These are phyloP conservation scores for Natrix natrix DNA, from an alignment of 2,797 vertebrate species.

Conservation along the genomic window DNA sequence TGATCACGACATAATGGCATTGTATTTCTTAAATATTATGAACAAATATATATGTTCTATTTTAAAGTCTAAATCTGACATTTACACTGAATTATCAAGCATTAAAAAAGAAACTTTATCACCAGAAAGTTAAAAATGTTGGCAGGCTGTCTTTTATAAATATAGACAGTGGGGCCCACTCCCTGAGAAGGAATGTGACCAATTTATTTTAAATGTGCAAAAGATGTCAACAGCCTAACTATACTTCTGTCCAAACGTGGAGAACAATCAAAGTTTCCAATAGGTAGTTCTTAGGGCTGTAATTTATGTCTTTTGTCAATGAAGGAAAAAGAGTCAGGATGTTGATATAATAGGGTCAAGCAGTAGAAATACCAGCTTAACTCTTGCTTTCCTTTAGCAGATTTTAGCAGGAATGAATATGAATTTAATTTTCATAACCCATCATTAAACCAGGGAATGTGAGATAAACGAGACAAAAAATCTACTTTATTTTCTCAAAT, in stretches of 20 bases:
- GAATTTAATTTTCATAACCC: conserved; percentile 68
- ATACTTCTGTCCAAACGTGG: conserved; percentile 70
- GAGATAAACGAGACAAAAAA: conserved; percentile 74
- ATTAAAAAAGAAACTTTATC: conserved; percentile 56
- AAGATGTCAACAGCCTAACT: conserved; percentile 65
- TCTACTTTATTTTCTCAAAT: conserved; percentile 74
- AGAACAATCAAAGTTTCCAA: conserved; percentile 72
- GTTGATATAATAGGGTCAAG: conserved; percentile 66
- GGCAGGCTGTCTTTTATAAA: conserved; percentile 58
- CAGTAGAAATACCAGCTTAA: conserved; percentile 67
- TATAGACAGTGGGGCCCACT: conserved; percentile 58
- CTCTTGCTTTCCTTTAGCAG: conserved; percentile 54
- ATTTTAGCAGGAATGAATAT: conserved; percentile 65
- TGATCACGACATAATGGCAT: conserved; percentile 66
- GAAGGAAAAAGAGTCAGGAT: conserved; percentile 57
- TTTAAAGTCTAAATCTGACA: conserved; percentile 65
- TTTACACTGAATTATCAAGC: conserved; percentile 66
- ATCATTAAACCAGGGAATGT: conserved; percentile 70
- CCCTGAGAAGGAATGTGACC: conserved; percentile 73
- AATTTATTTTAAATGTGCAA: conserved; percentile 64
- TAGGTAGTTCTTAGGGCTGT: conserved; percentile 62
- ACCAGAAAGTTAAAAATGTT: conserved; percentile 64
- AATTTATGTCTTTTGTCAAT: conserved; percentile 64
- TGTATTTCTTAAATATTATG: conserved; percentile 70
- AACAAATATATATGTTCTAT: conserved; percentile 64